Conservation (phyloP, 1,140 invertebrate genomes). For the Penaeus chinensis region DNA sequence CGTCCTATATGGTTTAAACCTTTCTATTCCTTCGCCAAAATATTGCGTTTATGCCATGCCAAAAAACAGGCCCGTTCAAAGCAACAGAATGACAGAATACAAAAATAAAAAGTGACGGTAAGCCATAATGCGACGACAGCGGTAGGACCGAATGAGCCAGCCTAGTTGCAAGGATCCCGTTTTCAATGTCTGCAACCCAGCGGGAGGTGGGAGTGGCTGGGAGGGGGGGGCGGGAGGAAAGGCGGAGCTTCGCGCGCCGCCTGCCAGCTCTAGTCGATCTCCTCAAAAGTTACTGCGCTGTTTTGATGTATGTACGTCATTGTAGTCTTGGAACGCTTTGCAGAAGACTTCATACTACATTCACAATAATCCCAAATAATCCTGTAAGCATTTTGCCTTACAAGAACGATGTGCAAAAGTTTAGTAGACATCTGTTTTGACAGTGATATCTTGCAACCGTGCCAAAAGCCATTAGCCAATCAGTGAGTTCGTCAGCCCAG, state of each 20-base stretch:
- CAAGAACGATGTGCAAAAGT: no score
- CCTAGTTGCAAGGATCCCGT: conserved; percentile 60
- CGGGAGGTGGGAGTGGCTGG: conserved; percentile 41
- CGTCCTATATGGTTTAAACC: background rate
- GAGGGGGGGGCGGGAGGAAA: conserved; percentile 17
- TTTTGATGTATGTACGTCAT: no score
- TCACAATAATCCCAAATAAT: no score
- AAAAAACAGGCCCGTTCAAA: conserved; percentile 1
- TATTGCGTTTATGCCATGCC: conserved; percentile 24
- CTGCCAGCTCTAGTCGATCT: no score
- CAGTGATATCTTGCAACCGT: conserved; percentile 10
- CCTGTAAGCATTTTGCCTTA: background rate
- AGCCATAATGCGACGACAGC: conserved; percentile 52
- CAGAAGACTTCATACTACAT: no score
- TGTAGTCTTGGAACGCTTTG: no score
- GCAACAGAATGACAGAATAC: conserved; percentile 25
- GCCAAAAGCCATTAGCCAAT: conserved; percentile 55
- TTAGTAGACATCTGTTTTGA: no score
- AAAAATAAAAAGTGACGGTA: conserved; percentile 56
- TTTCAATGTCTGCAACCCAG: conserved; percentile 59
- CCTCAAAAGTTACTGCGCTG: no score
- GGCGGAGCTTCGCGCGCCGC: conserved; percentile 22
- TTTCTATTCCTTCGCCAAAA: conserved; percentile 20
- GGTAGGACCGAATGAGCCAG: conserved; percentile 51
- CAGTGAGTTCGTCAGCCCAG: conserved; percentile 46